Conservation (phyloP, 53 echinoderm and acorn worm genomes). For the Antedon mediterranea region DNA sequence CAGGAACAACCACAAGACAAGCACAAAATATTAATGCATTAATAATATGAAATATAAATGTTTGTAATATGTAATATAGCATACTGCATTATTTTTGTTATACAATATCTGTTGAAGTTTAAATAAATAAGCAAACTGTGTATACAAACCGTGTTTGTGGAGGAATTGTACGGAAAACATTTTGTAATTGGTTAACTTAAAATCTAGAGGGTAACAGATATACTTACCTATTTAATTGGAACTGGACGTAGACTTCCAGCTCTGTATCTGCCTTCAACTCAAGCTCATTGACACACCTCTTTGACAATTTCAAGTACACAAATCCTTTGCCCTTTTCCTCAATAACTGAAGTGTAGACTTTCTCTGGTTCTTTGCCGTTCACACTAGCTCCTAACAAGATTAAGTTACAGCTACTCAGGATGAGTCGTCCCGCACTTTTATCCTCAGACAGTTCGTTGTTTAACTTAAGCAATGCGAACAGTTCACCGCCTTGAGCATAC, state of each 20-base stretch:
- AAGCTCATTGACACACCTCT: conserved; percentile 64
- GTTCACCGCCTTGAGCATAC: conserved; percentile 80
- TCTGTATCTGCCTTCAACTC: conserved; percentile 42
- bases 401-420: conserved; percentile 81
- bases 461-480: conserved; percentile 74
- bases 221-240: conserved; percentile 77
- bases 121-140: too few relatives aligned
- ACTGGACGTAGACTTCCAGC: conserved; percentile 70
- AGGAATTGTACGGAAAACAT: background rate
- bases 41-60: too few relatives aligned
- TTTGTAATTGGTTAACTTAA: too few relatives aligned
- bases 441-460: conserved; percentile 76
- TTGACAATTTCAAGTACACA: conserved; percentile 71
- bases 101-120: too few relatives aligned
- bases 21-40: too few relatives aligned
- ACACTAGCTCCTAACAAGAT: conserved; percentile 45
- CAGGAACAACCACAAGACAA: too few relatives aligned
- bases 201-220: background rate
- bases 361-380: conserved; percentile 10
- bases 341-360: conserved; percentile 58
- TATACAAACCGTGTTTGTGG: too few relatives aligned
- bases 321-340: conserved; percentile 88
- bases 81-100: too few relatives aligned
- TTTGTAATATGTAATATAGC: too few relatives aligned
- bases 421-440: conserved; percentile 65